A percentile compares a stretch with the other conserved stretches of the same genome.
Evolutionary conservation across 1,140 invertebrate genomes (phyloP).

Genomic region (Drosophila ficusphila): DNA sequence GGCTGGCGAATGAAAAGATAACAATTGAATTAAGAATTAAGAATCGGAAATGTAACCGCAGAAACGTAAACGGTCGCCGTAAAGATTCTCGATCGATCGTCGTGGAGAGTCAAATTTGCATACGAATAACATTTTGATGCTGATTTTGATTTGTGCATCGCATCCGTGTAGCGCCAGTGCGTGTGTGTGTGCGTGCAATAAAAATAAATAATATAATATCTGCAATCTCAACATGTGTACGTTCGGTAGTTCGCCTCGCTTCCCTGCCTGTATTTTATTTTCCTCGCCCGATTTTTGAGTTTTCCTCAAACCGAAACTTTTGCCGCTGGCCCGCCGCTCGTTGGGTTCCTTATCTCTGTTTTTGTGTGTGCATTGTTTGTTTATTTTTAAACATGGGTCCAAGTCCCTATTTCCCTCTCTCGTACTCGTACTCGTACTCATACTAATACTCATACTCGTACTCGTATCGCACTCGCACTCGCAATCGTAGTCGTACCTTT

Average conservation of each 20-base stretch:
- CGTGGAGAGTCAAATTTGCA: slow-evolving; percentile 71
- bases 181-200: slow-evolving; percentile 60
- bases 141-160: slow-evolving; percentile 57
- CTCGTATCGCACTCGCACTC: too few species aligned
- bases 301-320: slow-evolving; percentile 56
- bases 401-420: slow-evolving; percentile 18
- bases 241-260: slow-evolving; percentile 34
- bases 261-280: slow-evolving; percentile 4
- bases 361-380: slow-evolving; percentile 67
- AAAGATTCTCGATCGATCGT: slow-evolving; percentile 13
- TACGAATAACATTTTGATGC: slow-evolving; percentile 70
- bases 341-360: slow-evolving; percentile 54
- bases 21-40: slow-evolving; percentile 24
- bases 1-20: slow-evolving; percentile 19
- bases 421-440: slow-evolving; percentile 20
- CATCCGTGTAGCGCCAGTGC: slow-evolving; percentile 13
- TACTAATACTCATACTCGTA: too few species aligned
- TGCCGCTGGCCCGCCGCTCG: slow-evolving; percentile 3
- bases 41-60: slow-evolving; percentile 37
- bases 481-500: too few species aligned
- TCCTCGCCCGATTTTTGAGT: slow-evolving; percentile 22
- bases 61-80: too few species aligned
- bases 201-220: slow-evolving; percentile 81
- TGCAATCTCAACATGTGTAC: slow-evolving; percentile 76
- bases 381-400: slow-evolving; percentile 76